A percentile compares a stretch with the other conserved stretches of the same genome.
Evolutionary conservation across 2,797 vertebrate species (phyloP).

Genomic region (Squalus acanthias): DNA sequence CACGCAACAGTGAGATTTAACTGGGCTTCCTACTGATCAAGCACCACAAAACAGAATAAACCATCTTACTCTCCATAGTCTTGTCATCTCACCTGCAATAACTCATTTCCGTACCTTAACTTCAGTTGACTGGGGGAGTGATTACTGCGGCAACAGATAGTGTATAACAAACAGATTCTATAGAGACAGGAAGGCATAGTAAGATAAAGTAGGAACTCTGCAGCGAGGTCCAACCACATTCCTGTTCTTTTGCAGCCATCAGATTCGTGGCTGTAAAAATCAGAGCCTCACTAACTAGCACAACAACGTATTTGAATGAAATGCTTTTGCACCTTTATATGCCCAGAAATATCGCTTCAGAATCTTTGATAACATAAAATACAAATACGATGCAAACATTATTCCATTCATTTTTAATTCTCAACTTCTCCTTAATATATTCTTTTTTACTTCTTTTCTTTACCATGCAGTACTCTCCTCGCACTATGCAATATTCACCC

Average conservation of each 20-base stretch:
- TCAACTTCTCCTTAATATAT: neutral
- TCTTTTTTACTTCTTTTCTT: neutral
- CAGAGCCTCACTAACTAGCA: neutral
- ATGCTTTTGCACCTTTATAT: neutral
- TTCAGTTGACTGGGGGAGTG: slow-evolving; percentile 3
- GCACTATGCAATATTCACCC: neutral
- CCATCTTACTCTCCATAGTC: neutral
- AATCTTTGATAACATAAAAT: neutral
- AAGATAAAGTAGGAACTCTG: neutral
- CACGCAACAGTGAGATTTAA: neutral
- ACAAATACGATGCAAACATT: neutral
- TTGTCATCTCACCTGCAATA: neutral
- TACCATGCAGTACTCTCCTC: neutral
- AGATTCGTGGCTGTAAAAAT: neutral
- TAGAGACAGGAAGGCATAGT: neutral
- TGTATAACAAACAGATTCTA: neutral
- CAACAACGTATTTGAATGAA: neutral
- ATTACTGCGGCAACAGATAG: slow-evolving; percentile 19
- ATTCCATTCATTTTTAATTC: neutral
- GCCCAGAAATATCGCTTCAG: neutral
- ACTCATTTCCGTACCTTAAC: neutral
- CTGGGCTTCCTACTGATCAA: slow-evolving; percentile 11
- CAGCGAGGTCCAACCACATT: neutral
- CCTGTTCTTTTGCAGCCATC: neutral
- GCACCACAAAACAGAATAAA: neutral